A percentile compares a stretch with the other conserved stretches of the same genome.
Conservation (phyloP, 2,797 vertebrate species). For the Hypotaenidia philippensis region DNA sequence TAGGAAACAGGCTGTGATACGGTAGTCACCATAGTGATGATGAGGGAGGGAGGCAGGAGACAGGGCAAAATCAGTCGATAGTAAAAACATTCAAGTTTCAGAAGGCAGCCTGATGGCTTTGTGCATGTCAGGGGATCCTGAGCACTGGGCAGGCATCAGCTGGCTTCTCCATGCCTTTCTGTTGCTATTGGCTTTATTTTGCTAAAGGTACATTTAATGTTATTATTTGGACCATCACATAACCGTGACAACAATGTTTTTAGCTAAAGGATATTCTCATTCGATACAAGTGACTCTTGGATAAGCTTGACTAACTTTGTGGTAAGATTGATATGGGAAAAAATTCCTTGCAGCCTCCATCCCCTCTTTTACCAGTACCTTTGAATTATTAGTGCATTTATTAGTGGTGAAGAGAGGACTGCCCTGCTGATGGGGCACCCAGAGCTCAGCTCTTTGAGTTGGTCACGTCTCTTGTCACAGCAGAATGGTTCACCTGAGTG, state of each 20-base stretch:
- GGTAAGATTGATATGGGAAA: neutral
- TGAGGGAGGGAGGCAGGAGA: neutral
- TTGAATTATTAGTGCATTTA: neutral
- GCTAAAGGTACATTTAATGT: neutral
- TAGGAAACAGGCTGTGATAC: neutral
- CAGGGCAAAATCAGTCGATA: neutral
- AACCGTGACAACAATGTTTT: neutral
- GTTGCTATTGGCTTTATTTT: neutral
- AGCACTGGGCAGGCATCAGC: neutral
- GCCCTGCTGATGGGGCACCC: neutral
- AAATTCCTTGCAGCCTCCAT: neutral
- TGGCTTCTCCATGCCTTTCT: neutral
- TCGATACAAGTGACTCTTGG: neutral
- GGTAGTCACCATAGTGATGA: constrained; percentile 63
- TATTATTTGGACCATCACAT: neutral
- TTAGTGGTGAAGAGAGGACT: neutral
- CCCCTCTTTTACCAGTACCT: neutral
- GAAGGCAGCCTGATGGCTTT: neutral
- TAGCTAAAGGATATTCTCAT: neutral
- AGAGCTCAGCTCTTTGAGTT: neutral
- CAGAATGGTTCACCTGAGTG: accelerated
- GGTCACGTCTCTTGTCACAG: neutral
- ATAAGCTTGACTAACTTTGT: neutral
- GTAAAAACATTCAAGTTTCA: constrained; percentile 19
- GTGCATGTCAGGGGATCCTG: neutral